A percentile compares a stretch with the other conserved stretches of the same genome.
phyloP scores from a whole-genome alignment of 2,113 vertebrate species.

The Hydrolagus affinis region DNA sequence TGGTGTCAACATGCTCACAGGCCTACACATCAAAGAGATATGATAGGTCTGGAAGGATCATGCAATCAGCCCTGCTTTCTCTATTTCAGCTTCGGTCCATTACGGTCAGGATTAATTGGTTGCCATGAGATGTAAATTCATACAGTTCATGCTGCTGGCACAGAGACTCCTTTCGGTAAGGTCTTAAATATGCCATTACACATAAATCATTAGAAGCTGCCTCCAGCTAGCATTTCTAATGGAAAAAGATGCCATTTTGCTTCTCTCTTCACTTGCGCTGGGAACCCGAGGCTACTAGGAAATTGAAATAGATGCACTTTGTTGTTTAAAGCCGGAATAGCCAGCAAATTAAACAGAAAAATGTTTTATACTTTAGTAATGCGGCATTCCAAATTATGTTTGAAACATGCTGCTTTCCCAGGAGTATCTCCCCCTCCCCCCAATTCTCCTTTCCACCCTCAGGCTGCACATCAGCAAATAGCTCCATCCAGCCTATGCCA shows the following conservation, averaged over 20 bases:
- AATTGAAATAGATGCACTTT: not conserved
- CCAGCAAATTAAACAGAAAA: not conserved
- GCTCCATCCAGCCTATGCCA: too few species aligned
- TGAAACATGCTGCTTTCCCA: not conserved
- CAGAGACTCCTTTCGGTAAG: not conserved
- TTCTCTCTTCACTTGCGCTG: not conserved
- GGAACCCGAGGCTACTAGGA: not conserved
- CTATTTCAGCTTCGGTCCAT: not conserved
- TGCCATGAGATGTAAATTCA: not conserved
- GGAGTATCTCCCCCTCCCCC: not conserved
- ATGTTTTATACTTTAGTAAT: not conserved
- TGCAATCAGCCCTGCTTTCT: not conserved
- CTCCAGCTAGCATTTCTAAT: not conserved
- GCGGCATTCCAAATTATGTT: not conserved
- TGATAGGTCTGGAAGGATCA: too few species aligned
- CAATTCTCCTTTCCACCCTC: too few species aligned
- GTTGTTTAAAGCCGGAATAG: not conserved
- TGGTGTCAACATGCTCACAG: not conserved
- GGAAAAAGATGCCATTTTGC: not conserved
- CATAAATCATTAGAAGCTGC: not conserved
- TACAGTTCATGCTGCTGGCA: not conserved
- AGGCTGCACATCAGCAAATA: too few species aligned
- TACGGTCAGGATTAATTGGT: conserved; percentile 1
- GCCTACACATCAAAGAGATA: not conserved
- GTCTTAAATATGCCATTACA: not conserved